Conservation (phyloP, 2,888 invertebrate genomes). For the Polyommatus icarus region DNA sequence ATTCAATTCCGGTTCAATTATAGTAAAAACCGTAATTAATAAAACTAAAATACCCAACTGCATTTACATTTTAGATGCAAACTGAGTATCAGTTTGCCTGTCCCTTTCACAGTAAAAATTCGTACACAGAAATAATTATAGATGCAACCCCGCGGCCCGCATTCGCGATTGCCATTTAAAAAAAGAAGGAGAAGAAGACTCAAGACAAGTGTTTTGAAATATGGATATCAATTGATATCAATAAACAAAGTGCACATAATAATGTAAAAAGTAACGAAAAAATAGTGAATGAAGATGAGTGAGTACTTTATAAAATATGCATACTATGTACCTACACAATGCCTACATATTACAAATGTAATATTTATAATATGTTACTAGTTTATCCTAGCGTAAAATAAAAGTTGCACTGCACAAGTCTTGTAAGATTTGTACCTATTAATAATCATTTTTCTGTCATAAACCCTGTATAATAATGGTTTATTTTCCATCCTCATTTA, state of each 20-base stretch:
- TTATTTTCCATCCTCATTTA: neutral
- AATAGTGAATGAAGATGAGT: neutral
- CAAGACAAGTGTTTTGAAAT: neutral
- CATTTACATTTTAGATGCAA: too few species aligned
- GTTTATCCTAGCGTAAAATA: neutral
- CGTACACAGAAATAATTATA: too few species aligned
- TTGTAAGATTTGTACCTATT: neutral
- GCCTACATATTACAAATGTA: neutral
- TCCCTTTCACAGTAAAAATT: too few species aligned
- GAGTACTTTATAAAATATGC: neutral
- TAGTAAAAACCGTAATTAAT: too few species aligned
- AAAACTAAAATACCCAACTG: too few species aligned
- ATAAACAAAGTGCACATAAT: too few species aligned
- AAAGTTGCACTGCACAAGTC: neutral
- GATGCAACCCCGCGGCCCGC: too few species aligned
- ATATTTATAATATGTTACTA: neutral
- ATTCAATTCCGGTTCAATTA: too few species aligned
- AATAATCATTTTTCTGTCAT: neutral
- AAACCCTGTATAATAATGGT: neutral
- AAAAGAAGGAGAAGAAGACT: neutral
- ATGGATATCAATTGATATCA: too few species aligned
- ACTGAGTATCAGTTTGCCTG: too few species aligned
- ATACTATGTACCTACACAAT: neutral
- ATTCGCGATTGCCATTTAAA: too few species aligned
- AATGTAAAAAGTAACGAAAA: neutral